A percentile compares a stretch with the other conserved stretches of the same genome.
Evolutionary conservation across 2,888 invertebrate species (phyloP).

Genomic region (Aproaerema taeniolella): DNA sequence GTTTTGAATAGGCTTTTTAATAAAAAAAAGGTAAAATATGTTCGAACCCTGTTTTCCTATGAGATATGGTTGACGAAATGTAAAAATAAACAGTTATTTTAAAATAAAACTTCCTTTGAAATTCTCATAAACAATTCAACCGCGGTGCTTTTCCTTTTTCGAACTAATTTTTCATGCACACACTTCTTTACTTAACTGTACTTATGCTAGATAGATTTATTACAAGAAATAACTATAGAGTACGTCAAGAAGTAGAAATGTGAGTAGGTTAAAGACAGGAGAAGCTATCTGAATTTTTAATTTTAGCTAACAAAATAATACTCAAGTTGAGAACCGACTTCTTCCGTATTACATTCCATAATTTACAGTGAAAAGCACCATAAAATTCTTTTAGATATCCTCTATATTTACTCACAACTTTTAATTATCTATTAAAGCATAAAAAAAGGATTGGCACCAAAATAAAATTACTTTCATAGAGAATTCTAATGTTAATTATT

Average conservation of each 20-base stretch:
- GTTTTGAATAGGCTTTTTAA: not conserved
- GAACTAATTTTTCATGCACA: too few species aligned
- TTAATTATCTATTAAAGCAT: conserved; percentile 65
- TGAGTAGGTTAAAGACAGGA: conserved; percentile 29
- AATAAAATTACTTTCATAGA: conserved; percentile 30
- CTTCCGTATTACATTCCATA: conserved; percentile 18
- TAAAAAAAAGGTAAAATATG: conserved; percentile 4
- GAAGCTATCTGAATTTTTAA: conserved; percentile 32
- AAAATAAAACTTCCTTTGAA: too few species aligned
- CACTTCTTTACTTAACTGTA: too few species aligned
- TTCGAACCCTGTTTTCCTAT: conserved; percentile 59
- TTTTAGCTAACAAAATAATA: too few species aligned
- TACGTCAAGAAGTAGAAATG: conserved; percentile 26
- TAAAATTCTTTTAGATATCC: conserved; percentile 50
- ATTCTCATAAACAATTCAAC: too few species aligned
- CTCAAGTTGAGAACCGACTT: too few species aligned
- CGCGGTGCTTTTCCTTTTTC: conserved; percentile 5
- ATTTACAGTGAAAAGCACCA: conserved; percentile 55
- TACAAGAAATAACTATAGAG: conserved; percentile 32
- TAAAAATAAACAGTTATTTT: conserved; percentile 36
- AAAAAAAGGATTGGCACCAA: conserved; percentile 65
- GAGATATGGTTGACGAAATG: conserved; percentile 42
- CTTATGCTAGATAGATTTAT: conserved; percentile 24
- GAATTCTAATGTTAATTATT: conserved; percentile 3
- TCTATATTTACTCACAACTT: conserved; percentile 64